Percentiles rank a stretch among this genome's conserved stretches.
Conservation (phyloP, 2,888 invertebrate genomes). For the Griposia aprilina region DNA sequence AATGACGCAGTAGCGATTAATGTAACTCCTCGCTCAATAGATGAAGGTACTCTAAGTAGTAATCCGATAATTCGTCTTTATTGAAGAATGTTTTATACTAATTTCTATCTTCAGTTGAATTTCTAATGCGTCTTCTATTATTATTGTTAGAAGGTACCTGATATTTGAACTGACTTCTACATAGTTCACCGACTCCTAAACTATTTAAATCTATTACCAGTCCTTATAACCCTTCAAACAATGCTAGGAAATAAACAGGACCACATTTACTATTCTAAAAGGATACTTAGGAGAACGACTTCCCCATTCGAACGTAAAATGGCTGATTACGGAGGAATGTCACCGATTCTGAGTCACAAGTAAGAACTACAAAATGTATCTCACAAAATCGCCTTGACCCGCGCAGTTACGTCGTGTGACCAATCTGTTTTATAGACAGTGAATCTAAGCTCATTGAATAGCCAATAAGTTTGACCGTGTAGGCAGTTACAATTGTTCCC, state of each 20-base stretch:
- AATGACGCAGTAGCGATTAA: slow-evolving; percentile 7
- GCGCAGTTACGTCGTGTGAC: slow-evolving; percentile 61
- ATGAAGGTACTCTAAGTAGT: background rate
- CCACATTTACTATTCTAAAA: slow-evolving; percentile 60
- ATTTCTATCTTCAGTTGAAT: background rate
- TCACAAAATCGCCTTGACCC: slow-evolving; percentile 66
- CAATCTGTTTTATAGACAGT: slow-evolving; percentile 67
- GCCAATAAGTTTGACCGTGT: slow-evolving; percentile 66
- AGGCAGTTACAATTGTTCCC: slow-evolving; percentile 56
- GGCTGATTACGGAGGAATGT: slow-evolving; percentile 65
- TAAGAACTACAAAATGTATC: slow-evolving; percentile 51
- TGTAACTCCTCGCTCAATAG: background rate
- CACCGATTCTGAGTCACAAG: slow-evolving; percentile 52
- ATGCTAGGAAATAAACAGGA: slow-evolving; percentile 44
- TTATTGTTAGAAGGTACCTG: background rate
- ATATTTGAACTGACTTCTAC: slow-evolving; percentile 1
- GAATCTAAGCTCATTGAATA: slow-evolving; percentile 66
- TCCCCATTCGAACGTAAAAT: slow-evolving; percentile 57
- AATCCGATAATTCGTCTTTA: background rate
- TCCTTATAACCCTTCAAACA: slow-evolving; percentile 55
- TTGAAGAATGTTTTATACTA: background rate
- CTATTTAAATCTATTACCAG: slow-evolving; percentile 40
- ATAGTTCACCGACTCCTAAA: slow-evolving; percentile 27
- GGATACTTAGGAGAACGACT: slow-evolving; percentile 60
- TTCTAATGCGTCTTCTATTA: background rate